Evolutionary conservation across 2,888 invertebrate genomes (phyloP).

Genomic region (Metacarcinus magister): DNA sequence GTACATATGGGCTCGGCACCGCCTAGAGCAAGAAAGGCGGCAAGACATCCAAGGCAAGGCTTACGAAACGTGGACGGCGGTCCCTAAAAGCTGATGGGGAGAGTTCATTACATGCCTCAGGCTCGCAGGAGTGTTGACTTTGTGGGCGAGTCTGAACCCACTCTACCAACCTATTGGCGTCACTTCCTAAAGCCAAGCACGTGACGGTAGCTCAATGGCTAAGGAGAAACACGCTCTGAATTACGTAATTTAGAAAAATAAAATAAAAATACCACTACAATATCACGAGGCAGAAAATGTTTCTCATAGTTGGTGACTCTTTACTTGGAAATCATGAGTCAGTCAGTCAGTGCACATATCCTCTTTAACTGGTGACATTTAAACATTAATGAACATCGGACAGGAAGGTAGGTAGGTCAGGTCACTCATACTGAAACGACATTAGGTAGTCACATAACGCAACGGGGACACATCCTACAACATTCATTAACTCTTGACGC

Average conservation of each 20-base stretch:
- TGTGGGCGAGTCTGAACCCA: not conserved
- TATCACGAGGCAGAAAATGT: not conserved
- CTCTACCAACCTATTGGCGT: not conserved
- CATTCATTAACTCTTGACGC: slow-evolving; percentile 10
- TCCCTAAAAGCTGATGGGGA: not conserved
- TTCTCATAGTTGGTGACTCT: not conserved
- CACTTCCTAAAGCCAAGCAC: not conserved
- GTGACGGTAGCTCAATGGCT: not conserved
- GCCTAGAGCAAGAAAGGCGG: not conserved
- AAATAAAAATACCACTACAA: too few relatives aligned
- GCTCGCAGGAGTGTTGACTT: not conserved
- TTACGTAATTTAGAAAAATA: not conserved
- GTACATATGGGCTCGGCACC: not conserved
- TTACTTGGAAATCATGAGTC: not conserved
- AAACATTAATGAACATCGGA: not conserved
- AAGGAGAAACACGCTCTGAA: not conserved
- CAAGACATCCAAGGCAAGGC: not conserved
- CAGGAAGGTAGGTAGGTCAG: not conserved
- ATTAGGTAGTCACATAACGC: not conserved
- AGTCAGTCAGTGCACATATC: not conserved
- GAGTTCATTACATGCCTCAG: not conserved
- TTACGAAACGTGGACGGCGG: not conserved
- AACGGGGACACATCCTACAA: not conserved
- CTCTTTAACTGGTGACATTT: not conserved
- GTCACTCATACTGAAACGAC: not conserved